phyloP scores from a whole-genome alignment of 1,140 invertebrate species.

The Nilaparvata lugens region DNA sequence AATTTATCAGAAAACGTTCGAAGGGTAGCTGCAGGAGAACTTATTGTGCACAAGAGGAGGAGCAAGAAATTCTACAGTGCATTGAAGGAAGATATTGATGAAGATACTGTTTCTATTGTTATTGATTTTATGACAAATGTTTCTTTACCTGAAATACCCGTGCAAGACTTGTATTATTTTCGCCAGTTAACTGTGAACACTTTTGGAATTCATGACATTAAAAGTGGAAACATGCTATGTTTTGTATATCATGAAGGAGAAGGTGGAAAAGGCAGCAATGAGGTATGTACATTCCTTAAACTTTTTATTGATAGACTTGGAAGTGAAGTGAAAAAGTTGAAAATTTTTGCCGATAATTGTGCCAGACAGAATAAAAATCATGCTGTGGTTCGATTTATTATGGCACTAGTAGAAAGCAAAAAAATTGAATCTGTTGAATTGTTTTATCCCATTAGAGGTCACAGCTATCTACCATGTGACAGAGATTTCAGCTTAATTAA shows the following conservation, averaged over 20 bases:
- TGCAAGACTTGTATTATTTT: constrained; percentile 26
- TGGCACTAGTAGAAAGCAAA: constrained; percentile 7
- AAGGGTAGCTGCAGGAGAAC: constrained; percentile 28
- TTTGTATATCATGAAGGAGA: constrained; percentile 16
- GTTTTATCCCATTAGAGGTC: constrained; percentile 18
- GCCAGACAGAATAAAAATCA: constrained; percentile 37
- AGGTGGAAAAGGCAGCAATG: constrained; percentile 23
- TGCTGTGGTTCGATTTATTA: background rate
- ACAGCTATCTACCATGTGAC: constrained; percentile 23
- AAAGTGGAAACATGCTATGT: constrained; percentile 13
- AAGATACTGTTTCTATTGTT: constrained; percentile 9
- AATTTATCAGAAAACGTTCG: constrained; percentile 24
- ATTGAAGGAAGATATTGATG: constrained; percentile 22
- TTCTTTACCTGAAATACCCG: constrained; percentile 21
- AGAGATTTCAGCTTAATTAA: constrained; percentile 20
- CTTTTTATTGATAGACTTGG: constrained; percentile 20
- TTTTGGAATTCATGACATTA: constrained; percentile 24
- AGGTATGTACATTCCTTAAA: constrained; percentile 25
- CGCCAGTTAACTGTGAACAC: constrained; percentile 22
- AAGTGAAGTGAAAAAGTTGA: constrained; percentile 27
- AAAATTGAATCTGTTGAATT: constrained; percentile 10
- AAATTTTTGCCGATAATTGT: constrained; percentile 36
- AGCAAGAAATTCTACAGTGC: constrained; percentile 27
- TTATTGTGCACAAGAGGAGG: constrained; percentile 23
- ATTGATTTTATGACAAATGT: constrained; percentile 27